Percentiles rank a stretch among this genome's conserved stretches.
Conservation (phyloP, 2,888 invertebrate species). For the Acrobasis consociella region DNA sequence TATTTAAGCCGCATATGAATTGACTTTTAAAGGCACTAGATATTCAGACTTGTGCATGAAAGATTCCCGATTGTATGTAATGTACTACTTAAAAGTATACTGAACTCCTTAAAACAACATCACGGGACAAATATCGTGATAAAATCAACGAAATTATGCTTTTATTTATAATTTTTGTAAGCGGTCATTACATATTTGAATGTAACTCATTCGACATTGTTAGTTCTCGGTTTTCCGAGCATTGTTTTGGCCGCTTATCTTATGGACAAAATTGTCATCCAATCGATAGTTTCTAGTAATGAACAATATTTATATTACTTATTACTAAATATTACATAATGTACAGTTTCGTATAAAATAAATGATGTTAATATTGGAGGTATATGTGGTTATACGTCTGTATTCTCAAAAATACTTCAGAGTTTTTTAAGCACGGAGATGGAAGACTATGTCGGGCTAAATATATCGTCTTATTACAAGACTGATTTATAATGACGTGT, state of each 20-base stretch:
- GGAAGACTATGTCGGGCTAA: slow-evolving; percentile 1
- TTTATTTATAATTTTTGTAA: slow-evolving; percentile 7
- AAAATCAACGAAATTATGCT: slow-evolving; percentile 13
- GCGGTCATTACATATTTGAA: not conserved
- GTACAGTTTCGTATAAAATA: slow-evolving; percentile 24
- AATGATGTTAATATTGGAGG: slow-evolving; percentile 14
- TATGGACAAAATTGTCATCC: not conserved
- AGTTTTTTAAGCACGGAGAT: not conserved
- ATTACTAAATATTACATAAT: slow-evolving; percentile 21
- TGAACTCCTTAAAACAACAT: not conserved
- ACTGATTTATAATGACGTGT: not conserved
- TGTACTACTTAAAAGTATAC: not conserved
- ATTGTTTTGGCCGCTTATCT: not conserved
- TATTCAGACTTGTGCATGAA: not conserved
- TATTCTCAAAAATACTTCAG: slow-evolving; percentile 6
- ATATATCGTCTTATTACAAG: not conserved
- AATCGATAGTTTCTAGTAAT: not conserved
- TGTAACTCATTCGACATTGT: not conserved
- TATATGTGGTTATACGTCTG: slow-evolving; percentile 3
- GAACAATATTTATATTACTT: not conserved
- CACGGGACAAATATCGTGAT: slow-evolving; percentile 1
- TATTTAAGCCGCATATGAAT: not conserved
- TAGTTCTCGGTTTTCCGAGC: not conserved
- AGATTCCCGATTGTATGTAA: not conserved
- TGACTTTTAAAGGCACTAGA: not conserved